Percentiles rank a stretch among this genome's conserved stretches.
phyloP scores from a whole-genome alignment of 2,113 vertebrate species.

The Tragelaphus strepsiceros region DNA sequence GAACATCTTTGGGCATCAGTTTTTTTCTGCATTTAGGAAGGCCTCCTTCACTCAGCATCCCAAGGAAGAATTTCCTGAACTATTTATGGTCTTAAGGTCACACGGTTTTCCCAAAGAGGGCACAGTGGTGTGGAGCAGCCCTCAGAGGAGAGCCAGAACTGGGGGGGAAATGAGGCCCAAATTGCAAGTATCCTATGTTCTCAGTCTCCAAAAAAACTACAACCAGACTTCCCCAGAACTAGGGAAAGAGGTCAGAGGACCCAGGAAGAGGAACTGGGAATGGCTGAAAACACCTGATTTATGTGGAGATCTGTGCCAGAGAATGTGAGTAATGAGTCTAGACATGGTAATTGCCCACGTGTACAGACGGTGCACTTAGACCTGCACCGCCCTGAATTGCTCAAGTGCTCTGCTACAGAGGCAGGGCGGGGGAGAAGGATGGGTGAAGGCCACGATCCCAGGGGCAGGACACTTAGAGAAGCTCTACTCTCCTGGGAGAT shows the following conservation, averaged over 20 bases:
- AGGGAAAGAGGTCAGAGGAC: not conserved
- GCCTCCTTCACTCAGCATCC: not conserved
- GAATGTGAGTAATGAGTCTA: not conserved
- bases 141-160: not conserved
- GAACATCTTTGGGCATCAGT: not conserved
- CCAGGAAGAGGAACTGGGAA: not conserved
- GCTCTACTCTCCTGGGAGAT: not conserved
- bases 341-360: not conserved
- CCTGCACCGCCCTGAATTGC: not conserved
- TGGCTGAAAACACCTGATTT: not conserved
- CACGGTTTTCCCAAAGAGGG: not conserved
- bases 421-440: not conserved
- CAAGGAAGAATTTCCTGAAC: not conserved
- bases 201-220: not conserved
- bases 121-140: not conserved
- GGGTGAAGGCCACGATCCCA: not conserved
- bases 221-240: not conserved
- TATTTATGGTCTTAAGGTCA: accelerated
- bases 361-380: not conserved
- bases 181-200: not conserved
- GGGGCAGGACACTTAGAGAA: not conserved
- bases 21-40: not conserved
- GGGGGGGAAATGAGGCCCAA: not conserved
- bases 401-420: not conserved
- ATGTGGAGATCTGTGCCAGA: not conserved